A percentile compares a stretch with the other conserved stretches of the same genome.
phyloP scores from a whole-genome alignment of 1,140 invertebrate species.

The Camponotus floridanus region DNA sequence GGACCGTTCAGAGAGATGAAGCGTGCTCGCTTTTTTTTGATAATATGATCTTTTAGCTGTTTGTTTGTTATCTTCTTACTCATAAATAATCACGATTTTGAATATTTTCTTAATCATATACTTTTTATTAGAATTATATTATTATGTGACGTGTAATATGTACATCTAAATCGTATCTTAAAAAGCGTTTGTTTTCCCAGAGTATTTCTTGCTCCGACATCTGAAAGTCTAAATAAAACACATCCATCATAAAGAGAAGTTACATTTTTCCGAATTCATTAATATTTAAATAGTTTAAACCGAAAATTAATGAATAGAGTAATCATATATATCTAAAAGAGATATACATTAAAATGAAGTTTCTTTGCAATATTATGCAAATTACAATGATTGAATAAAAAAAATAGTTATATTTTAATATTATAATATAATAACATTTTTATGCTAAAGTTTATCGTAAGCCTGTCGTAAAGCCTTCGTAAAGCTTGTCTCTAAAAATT shows the following conservation, averaged over 20 bases:
- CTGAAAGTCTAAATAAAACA: conserved; percentile 65
- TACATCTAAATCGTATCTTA: conserved; percentile 70
- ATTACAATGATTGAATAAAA: not conserved
- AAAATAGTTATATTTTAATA: not conserved
- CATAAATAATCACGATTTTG: conserved; percentile 12
- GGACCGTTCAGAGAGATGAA: conserved; percentile 35
- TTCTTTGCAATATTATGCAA: not conserved
- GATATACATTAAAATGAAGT: not conserved
- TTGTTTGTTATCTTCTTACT: not conserved
- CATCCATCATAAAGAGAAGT: conserved; percentile 43
- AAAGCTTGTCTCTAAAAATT: no score
- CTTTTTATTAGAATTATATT: conserved; percentile 24
- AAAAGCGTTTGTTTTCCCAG: conserved; percentile 82
- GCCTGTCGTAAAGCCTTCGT: no score
- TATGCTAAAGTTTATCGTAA: not conserved
- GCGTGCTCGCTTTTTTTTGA: not conserved
- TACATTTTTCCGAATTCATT: conserved; percentile 22
- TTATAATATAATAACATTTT: not conserved
- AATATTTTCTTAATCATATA: conserved; percentile 7
- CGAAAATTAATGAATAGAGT: not conserved
- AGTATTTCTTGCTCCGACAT: conserved; percentile 71
- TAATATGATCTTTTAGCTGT: not conserved
- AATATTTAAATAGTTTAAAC: not conserved
- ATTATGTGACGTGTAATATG: conserved; percentile 36
- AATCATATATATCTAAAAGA: not conserved